phyloP scores from a whole-genome alignment of 1,140 invertebrate species.

The Pararge aegeria region DNA sequence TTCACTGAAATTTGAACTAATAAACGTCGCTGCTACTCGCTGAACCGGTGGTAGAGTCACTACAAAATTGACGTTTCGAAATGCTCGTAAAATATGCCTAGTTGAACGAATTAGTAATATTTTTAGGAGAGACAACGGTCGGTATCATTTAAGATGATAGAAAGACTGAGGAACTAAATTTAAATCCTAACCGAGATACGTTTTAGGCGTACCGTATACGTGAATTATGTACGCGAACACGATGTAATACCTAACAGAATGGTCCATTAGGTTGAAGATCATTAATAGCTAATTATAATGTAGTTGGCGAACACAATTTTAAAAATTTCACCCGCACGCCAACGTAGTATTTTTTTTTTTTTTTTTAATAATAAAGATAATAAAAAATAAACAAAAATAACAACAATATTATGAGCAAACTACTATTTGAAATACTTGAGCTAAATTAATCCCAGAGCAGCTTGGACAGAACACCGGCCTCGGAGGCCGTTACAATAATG shows the following conservation, averaged over 20 bases:
- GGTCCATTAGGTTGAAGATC: constrained; percentile 41
- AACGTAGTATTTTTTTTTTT: constrained; percentile 30
- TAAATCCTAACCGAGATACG: constrained; percentile 21
- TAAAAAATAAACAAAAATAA: constrained; percentile 60
- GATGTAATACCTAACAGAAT: constrained; percentile 41
- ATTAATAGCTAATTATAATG: constrained; percentile 52
- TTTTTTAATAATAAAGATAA: constrained; percentile 41
- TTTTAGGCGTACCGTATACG: constrained; percentile 43
- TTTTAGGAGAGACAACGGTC: constrained; percentile 1
- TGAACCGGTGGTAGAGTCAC: not conserved
- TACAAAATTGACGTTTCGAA: no score
- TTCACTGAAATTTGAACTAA: constrained; percentile 28
- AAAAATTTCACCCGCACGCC: constrained; percentile 50
- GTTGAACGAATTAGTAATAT: no score
- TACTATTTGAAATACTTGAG: constrained; percentile 71
- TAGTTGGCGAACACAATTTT: constrained; percentile 58
- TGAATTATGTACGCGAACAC: constrained; percentile 42
- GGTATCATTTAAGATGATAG: not conserved
- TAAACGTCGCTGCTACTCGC: no score
- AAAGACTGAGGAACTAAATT: constrained; percentile 8
- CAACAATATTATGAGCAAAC: constrained; percentile 76
- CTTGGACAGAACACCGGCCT: constrained; percentile 61
- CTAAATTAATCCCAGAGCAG: constrained; percentile 74
- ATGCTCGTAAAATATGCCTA: no score
- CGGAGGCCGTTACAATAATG: constrained; percentile 54